Conservation (phyloP, 2,888 invertebrate genomes). For the Napeogenes sylphis region DNA sequence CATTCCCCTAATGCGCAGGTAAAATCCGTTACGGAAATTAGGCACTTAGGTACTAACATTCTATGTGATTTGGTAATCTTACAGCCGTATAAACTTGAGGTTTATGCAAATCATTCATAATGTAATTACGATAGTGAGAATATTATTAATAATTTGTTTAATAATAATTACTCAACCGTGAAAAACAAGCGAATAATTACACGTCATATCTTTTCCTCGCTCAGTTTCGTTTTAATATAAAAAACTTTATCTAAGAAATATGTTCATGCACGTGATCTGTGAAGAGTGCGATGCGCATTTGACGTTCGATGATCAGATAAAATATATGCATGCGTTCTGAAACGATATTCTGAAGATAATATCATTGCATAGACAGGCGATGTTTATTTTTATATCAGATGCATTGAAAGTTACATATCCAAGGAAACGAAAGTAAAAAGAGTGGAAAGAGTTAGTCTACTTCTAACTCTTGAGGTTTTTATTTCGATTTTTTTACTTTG, state of each 20-base stretch:
- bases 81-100: background rate
- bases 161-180: background rate
- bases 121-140: too few relatives aligned
- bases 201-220: background rate
- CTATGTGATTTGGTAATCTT: too few relatives aligned
- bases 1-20: slow-evolving; percentile 8
- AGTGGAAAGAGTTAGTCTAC: too few relatives aligned
- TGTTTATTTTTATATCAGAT: too few relatives aligned
- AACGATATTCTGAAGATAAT: slow-evolving; percentile 21
- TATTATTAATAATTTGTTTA: too few relatives aligned
- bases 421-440: too few relatives aligned
- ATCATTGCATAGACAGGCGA: slow-evolving; percentile 17
- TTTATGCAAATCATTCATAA: background rate
- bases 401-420: too few relatives aligned
- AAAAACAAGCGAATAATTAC: slow-evolving; percentile 1
- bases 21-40: slow-evolving; percentile 5
- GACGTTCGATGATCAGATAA: slow-evolving; percentile 27
- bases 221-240: background rate
- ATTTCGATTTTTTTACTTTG: too few relatives aligned
- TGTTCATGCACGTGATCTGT: slow-evolving; percentile 4
- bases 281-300: slow-evolving; percentile 25
- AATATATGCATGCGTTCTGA: slow-evolving; percentile 25
- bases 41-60: background rate
- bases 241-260: background rate
- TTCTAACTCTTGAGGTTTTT: too few relatives aligned